Evolutionary conservation across 1,140 invertebrate species (phyloP).

Genomic region (Scaptomyza hsui): DNA sequence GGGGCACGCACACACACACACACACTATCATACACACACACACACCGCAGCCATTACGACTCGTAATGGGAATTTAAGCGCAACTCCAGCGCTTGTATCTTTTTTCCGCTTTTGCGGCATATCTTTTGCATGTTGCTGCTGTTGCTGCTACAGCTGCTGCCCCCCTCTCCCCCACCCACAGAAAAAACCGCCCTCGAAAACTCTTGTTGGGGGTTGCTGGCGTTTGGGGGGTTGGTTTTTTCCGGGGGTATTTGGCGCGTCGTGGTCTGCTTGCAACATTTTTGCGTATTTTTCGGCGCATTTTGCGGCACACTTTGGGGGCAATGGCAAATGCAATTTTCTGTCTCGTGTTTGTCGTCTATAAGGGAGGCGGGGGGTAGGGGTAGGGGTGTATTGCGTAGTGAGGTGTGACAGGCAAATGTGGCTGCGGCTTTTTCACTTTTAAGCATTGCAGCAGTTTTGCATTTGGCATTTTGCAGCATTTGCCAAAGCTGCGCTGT

Average conservation of each 20-base stretch:
- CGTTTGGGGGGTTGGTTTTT: neutral
- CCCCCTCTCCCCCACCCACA: constrained; percentile 6
- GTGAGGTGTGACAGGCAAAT: constrained; percentile 63
- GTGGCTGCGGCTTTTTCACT: constrained; percentile 80
- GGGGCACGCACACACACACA: constrained; percentile 31
- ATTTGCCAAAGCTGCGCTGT: constrained; percentile 60
- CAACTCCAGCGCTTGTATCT: constrained; percentile 68
- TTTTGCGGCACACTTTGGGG: constrained; percentile 64
- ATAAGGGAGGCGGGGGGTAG: constrained; percentile 32
- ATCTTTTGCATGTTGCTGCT: constrained; percentile 77
- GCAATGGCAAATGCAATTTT: constrained; percentile 70
- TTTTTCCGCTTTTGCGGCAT: constrained; percentile 76
- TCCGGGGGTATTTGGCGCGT: constrained; percentile 37
- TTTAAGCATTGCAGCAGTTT: constrained; percentile 56
- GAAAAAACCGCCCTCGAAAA: constrained; percentile 1
- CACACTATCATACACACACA: constrained; percentile 27
- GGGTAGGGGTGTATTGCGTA: neutral
- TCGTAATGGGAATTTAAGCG: constrained; percentile 81
- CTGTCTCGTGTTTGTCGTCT: constrained; percentile 76
- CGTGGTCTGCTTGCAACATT: constrained; percentile 40
- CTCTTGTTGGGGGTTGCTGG: constrained; percentile 44
- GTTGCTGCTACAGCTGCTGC: constrained; percentile 52
- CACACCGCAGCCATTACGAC: constrained; percentile 75
- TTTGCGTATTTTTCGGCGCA: constrained; percentile 39
- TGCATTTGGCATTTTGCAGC: constrained; percentile 43